Evolutionary conservation across 2,797 vertebrate species (phyloP), one percentile per base, ranked within the genome.

Genomic region (Poliocrania exsul): DNA sequence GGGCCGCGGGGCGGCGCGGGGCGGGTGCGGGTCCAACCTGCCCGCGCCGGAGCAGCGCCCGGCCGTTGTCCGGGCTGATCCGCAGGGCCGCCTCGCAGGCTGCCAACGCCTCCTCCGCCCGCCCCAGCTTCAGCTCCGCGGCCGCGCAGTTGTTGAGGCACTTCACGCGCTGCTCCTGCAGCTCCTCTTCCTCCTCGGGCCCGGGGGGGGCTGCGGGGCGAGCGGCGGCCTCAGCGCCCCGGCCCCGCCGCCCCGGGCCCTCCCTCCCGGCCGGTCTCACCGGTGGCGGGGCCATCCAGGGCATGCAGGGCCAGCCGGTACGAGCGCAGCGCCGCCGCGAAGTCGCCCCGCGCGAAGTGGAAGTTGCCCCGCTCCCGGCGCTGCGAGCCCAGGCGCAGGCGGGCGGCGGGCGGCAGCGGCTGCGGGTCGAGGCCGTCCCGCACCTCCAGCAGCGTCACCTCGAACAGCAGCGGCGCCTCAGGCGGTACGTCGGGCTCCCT

Each of bases 401-500:
- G 97, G 93, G 98, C 98, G 2, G 98, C 87, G 31, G 98, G 92
- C 15, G 97, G 96, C 85, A 99, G 94, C 35, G 85, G 96, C 71
- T 97, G 94, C 7, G 93, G 96, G 62, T 99, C 98, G 16, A 97
- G 97, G 91, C 97, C 98, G 67, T 98, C 98, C 94, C 96, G 97
- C 92, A 98, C 96, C 90, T 98, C 97, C 71, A 98, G 97, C 89
- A 99, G 98, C 92, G 99, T 98, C 86, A 99, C 97, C 95, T 99
- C 98, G 92, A 99, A 99, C 33, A 99, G 97, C 77, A 99, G 70
- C 71, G 98, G 97, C 84, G 98, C 97, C 96, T 98, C 98, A 49
- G 98, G 90, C 47, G 98, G 98, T 83, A 99, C 98, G 93, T 99
- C 99, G 74, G 98, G 98, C 80, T 98, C 98, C 89, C 99, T 99